Percentiles rank a stretch among this genome's conserved stretches.
Conservation (phyloP, 2,888 invertebrate species). For the Pogonocherus hispidulus region DNA sequence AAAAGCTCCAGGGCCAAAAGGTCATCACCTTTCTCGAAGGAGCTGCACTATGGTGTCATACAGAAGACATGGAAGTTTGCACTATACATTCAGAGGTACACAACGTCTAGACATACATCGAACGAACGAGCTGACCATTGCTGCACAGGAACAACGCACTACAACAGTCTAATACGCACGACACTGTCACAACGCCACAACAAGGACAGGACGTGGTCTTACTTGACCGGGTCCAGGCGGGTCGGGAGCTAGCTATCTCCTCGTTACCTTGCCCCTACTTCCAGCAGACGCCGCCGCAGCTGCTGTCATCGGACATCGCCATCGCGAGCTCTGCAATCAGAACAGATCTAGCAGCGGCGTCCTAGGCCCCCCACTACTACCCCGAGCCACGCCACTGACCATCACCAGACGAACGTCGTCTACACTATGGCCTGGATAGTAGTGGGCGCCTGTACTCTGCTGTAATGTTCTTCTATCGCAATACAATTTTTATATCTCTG, state of each 20-base stretch:
- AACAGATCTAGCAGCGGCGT: constrained; percentile 74
- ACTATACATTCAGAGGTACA: constrained; percentile 53
- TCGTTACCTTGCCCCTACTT: constrained; percentile 76
- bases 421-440: constrained; percentile 31
- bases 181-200: constrained; percentile 70
- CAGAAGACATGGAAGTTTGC: constrained; percentile 49
- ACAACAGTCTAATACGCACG: constrained; percentile 66
- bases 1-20: constrained; percentile 15
- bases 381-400: constrained; percentile 44
- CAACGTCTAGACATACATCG: constrained; percentile 69
- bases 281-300: constrained; percentile 74
- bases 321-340: constrained; percentile 74
- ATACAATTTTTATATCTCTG: not conserved
- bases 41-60: constrained; percentile 45
- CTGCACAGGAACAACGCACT: constrained; percentile 68
- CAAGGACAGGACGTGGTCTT: constrained; percentile 67
- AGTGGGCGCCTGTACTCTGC: constrained; percentile 35
- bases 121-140: constrained; percentile 69
- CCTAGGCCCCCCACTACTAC: constrained; percentile 54
- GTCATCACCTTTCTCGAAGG: constrained; percentile 36
- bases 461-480: constrained; percentile 16
- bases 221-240: constrained; percentile 68
- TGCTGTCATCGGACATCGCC: constrained; percentile 60
- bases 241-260: constrained; percentile 74
- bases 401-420: constrained; percentile 31